Base-by-base conservation (phyloP, 2,888 invertebrate species). In the Athalia cordata region DNA sequence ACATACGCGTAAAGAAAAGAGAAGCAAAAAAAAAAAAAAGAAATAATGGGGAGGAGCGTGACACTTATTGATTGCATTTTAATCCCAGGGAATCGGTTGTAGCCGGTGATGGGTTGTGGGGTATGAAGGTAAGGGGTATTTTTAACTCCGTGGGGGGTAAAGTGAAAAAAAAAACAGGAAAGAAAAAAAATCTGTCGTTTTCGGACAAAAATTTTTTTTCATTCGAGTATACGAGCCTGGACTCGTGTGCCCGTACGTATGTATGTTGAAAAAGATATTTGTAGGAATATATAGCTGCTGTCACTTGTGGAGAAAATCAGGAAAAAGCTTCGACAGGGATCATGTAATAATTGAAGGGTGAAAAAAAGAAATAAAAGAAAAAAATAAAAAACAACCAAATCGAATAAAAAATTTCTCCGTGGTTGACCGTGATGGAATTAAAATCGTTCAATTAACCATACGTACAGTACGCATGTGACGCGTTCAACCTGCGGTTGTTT, bases 361-460 rank as follows among this genome's bases (percentile, higher is more conserved):
- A 64, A 65, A 66, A 79, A 78, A 78, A 82, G 82, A 85, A 84
- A 84, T 84, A 86, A 86, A 87, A 29, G 2, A 29, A 29, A 29
- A 0, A 87, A 2, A 29, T 0, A 29, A 29, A 29, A 29, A 29
- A 29, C 0, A 29, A 29, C 2, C 29, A 29, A 29, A 29, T 29
- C 29, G 29, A 29, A 29, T 29, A 29, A 29, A 29, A 29, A 29
- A 29, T 29, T 29, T 29, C 29, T 29, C 29, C 29, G 29, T 2
- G 29, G 29, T 29, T 2, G 29, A 29, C 29, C 29, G 29, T 29
- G 29, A 29, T 29, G 29, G 29, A 29, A 29, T 29, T 29, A 29
- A 29, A 29, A 29, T 29, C 29, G 29, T 29, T 29, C 8, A 57
- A 3, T 9, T 62, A 62, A 29, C 8, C 11, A 3, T 62, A 29